Base-by-base conservation (phyloP, 92 coral and sea anemone genomes). In the Hydrozoanthus gracilis region DNA sequence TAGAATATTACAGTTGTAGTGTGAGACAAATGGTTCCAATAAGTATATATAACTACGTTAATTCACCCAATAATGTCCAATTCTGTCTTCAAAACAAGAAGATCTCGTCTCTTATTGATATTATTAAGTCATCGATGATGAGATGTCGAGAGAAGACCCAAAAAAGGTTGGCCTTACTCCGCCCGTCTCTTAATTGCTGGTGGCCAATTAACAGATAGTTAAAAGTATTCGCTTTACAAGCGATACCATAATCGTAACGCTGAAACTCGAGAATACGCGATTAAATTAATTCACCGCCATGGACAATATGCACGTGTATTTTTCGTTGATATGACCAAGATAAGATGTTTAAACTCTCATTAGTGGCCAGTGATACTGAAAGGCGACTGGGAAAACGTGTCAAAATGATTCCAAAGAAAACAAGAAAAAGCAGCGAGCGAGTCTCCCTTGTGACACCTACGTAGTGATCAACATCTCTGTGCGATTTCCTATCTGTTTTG, bases 151-250 rank as follows among this genome's bases (percentile, higher is more conserved):
- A 46, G 12, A 77, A 77, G 82, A 68, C 48, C 73, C 47, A 35
- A 45, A 68, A 27, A 12, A 15, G 44, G 10, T 49, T 17, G 8
- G 48, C 47, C 84, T 79, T 15, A 20, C 83, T 79, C 84, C 84
- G 73, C 84, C 84, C 52, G 88, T 71, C 78, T 79, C 86, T 90
- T 87, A 90, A 86, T 85, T 89, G 93, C 75, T 39, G 92, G 88
- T 60, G 83, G 94, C 64, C 93, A 90, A 89, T 94, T 92, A 89
- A 88, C 91, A 88, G 92, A 86, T 88, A 85, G 91, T 94, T 92
- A 88, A 76, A 27, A 74, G 92, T 73, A 87, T 87, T 86, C 83
- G 88, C 83, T 78, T 89, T 89, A 72, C 55, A 79, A 49, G 82
- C 82, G 61, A 16, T 47, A 79, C 62, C 55, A 39, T 18, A 79